phyloP scores from a whole-genome alignment of 2,797 vertebrate species.

The Lophius americanus region DNA sequence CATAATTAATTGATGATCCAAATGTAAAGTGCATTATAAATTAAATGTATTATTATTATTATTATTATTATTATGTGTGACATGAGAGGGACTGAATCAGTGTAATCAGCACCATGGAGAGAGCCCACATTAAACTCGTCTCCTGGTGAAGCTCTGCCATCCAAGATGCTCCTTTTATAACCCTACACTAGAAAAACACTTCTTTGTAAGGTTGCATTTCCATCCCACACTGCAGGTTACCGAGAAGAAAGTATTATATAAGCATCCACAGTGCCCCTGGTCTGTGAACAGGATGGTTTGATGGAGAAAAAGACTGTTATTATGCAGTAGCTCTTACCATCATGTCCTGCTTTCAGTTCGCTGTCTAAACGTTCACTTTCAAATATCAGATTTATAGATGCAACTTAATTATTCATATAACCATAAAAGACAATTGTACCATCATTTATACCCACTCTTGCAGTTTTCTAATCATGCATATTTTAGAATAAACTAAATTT shows the following conservation, averaged over 20 bases:
- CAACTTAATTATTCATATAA: no score
- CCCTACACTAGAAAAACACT: neutral
- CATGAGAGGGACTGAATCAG: conserved; percentile 2
- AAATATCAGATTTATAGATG: neutral
- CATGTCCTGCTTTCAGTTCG: neutral
- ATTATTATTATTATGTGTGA: no score
- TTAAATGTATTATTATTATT: no score
- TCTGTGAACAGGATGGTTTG: conserved; percentile 29
- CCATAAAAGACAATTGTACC: no score
- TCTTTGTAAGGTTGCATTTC: neutral
- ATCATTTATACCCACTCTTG: no score
- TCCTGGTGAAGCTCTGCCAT: neutral
- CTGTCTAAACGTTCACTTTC: neutral
- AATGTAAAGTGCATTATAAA: no score
- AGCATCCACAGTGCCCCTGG: conserved; percentile 50
- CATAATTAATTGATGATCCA: neutral
- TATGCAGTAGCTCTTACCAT: neutral
- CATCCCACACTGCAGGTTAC: conserved; percentile 32
- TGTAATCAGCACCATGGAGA: conserved; percentile 76
- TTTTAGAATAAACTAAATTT: no score
- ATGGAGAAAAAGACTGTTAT: neutral
- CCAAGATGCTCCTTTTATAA: neutral
- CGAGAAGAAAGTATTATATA: conserved; percentile 16
- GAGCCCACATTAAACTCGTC: conserved; percentile 18
- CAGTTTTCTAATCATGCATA: no score